A percentile compares a stretch with the other conserved stretches of the same genome.
These are phyloP conservation scores for Corythornis cristatus DNA, from an alignment of 2,113 vertebrate species.

Conservation along the genomic window DNA sequence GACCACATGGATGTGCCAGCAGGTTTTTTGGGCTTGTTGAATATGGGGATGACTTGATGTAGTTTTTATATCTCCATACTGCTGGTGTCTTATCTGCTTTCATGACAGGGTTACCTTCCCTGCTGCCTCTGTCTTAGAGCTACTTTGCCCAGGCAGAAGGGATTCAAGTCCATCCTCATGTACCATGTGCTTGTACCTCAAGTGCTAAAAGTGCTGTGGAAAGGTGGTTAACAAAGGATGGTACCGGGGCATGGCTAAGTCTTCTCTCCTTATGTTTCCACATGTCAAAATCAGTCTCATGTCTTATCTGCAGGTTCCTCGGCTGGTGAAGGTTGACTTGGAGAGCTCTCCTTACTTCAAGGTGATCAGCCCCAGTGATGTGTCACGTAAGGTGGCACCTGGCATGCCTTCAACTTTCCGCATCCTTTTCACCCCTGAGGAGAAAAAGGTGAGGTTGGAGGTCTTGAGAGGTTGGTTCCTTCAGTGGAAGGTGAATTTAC, in stretches of 20 bases:
- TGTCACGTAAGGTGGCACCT: conserved; percentile 76
- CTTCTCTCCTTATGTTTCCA: not conserved
- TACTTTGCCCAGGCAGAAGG: not conserved
- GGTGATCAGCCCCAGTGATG: conserved; percentile 68
- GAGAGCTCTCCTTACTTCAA: conserved; percentile 83
- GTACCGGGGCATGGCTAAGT: not conserved
- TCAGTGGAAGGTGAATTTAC: not conserved
- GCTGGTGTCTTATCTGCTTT: not conserved
- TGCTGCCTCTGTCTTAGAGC: not conserved
- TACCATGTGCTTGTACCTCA: not conserved
- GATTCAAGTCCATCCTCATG: not conserved
- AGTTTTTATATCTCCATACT: not conserved
- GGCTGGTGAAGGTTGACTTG: conserved; percentile 77
- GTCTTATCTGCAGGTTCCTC: conserved; percentile 72
- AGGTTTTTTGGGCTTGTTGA: not conserved
- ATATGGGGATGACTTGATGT: not conserved
- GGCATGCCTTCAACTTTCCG: conserved; percentile 75
- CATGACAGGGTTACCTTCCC: not conserved
- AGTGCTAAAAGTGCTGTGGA: not conserved
- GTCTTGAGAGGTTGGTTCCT: not conserved
- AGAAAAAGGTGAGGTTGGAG: conserved; percentile 82
- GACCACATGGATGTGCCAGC: not conserved
- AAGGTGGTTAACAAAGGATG: not conserved
- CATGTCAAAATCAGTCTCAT: not conserved
- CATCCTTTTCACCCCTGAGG: conserved; percentile 81